Evolutionary conservation across 2,113 vertebrate species (phyloP).

Genomic region (Sprattus sprattus): DNA sequence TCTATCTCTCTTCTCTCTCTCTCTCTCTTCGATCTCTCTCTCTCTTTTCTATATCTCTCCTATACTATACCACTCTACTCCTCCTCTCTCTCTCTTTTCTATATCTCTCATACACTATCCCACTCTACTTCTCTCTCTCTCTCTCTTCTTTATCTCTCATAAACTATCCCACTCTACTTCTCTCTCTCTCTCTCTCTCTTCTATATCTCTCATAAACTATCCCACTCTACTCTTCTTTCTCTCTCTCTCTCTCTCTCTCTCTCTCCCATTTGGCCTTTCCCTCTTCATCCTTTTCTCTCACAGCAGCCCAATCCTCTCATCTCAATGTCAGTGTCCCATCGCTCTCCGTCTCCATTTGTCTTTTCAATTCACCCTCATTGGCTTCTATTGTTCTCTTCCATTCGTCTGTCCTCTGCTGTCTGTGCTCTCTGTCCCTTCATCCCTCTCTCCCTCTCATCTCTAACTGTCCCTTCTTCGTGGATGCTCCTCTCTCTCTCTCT

Average conservation of each 20-base stretch:
- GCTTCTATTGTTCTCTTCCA: neutral
- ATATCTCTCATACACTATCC: too few species aligned
- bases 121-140: too few species aligned
- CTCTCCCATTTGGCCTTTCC: neutral
- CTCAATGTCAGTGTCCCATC: neutral
- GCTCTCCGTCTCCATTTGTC: neutral
- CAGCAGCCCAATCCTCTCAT: neutral
- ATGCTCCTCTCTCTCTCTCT: neutral
- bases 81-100: neutral
- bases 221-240: neutral
- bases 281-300: neutral
- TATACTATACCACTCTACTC: neutral
- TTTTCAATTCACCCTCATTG: neutral
- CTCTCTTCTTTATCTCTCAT: neutral
- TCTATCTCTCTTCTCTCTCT: neutral
- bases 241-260: too few species aligned
- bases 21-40: neutral
- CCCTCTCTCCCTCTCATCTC: slow-evolving; percentile 8
- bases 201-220: neutral
- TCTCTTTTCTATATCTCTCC: too few species aligned
- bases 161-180: neutral
- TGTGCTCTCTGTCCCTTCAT: neutral
- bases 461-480: neutral
- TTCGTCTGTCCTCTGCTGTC: slow-evolving; percentile 6
- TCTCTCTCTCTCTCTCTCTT: slow-evolving; percentile 14